Evolutionary conservation across 2,113 vertebrate species (phyloP).

Genomic region (Aptenodytes patagonicus): DNA sequence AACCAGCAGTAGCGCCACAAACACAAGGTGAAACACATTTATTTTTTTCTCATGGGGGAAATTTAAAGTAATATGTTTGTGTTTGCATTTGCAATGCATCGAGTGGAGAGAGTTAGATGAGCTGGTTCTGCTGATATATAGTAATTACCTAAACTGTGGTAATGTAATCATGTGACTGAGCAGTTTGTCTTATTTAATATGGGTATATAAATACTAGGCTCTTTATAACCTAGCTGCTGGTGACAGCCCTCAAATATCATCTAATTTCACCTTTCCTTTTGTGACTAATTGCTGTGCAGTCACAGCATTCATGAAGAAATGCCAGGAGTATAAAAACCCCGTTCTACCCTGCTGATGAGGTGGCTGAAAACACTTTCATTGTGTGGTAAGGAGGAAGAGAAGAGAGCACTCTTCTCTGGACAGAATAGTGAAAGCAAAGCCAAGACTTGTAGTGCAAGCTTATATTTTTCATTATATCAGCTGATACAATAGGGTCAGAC

Average conservation of each 20-base stretch:
- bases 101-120: not conserved
- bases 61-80: not conserved
- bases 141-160: not conserved
- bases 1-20: not conserved
- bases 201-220: not conserved
- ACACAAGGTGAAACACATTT: not conserved
- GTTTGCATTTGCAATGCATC: not conserved
- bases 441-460: not conserved
- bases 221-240: not conserved
- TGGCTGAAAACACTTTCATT: not conserved
- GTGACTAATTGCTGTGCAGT: not conserved
- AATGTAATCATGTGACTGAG: not conserved
- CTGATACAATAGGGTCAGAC: not conserved
- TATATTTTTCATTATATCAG: not conserved
- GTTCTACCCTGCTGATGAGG: not conserved
- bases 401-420: not conserved
- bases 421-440: not conserved
- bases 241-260: not conserved
- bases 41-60: not conserved
- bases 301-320: not conserved
- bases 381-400: not conserved
- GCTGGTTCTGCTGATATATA: not conserved
- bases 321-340: not conserved
- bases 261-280: not conserved
- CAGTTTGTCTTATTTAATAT: not conserved